A percentile compares a stretch with the other conserved stretches of the same genome.
Conservation (phyloP, 2,888 invertebrate genomes). For the Xanthorhoe designata region DNA sequence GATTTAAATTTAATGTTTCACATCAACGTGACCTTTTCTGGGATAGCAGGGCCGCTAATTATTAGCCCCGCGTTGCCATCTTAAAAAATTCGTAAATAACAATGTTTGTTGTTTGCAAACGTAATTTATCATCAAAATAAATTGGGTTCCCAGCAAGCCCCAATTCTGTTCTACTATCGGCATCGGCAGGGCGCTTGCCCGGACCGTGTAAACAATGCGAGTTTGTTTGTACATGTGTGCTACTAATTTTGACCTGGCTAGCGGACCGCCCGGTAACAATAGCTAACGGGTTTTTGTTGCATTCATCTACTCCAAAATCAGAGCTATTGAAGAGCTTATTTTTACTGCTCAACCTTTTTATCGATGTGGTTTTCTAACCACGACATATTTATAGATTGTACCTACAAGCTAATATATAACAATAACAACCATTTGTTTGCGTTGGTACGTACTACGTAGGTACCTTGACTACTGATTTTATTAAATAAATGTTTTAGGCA, state of each 20-base stretch:
- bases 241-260: slow-evolving; percentile 81
- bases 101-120: slow-evolving; percentile 9
- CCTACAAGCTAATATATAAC: too few species aligned
- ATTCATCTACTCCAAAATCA: slow-evolving; percentile 69
- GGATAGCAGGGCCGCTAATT: neutral
- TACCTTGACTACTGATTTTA: too few species aligned
- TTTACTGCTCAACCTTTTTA: slow-evolving; percentile 26
- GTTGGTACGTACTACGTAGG: too few species aligned
- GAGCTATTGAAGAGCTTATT: slow-evolving; percentile 46
- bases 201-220: slow-evolving; percentile 74
- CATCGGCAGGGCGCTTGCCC: slow-evolving; percentile 47
- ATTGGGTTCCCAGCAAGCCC: slow-evolving; percentile 41
- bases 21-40: neutral
- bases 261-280: slow-evolving; percentile 76
- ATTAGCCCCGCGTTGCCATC: neutral
- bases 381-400: slow-evolving; percentile 4
- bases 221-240: slow-evolving; percentile 83
- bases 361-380: slow-evolving; percentile 27
- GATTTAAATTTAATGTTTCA: neutral
- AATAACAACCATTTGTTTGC: too few species aligned
- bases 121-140: slow-evolving; percentile 30
- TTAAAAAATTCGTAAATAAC: neutral
- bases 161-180: slow-evolving; percentile 47
- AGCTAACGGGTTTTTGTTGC: slow-evolving; percentile 78
- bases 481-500: too few species aligned